These are phyloP conservation scores for Porites evermanni DNA, from an alignment of 92 coral and sea anemone genomes.

Conservation along the genomic window DNA sequence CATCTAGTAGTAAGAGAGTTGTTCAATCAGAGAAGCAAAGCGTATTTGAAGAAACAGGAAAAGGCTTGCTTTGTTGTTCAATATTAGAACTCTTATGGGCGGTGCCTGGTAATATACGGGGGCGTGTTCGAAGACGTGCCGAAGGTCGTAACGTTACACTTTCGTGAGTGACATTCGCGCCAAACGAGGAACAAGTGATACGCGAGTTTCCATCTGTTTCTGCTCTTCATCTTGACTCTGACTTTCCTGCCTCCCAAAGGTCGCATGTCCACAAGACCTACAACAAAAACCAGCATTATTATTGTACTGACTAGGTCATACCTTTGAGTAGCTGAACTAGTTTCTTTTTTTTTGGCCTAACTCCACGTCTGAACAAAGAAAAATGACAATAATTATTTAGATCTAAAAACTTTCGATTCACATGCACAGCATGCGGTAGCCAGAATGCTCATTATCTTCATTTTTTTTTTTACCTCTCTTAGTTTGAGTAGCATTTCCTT, in stretches of 20 bases:
- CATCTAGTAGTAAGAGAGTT: background rate
- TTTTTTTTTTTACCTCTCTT: no score
- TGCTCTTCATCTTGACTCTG: background rate
- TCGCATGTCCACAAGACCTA: no score
- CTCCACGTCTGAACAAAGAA: no score
- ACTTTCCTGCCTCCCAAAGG: no score
- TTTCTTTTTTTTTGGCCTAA: no score
- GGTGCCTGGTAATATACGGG: constrained; percentile 10
- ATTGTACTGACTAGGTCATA: no score
- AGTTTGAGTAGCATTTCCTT: no score
- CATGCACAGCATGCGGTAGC: constrained; percentile 22
- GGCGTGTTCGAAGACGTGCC: constrained; percentile 23
- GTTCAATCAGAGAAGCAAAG: background rate
- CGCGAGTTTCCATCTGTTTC: no score
- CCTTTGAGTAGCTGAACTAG: no score
- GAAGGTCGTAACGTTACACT: constrained; percentile 4
- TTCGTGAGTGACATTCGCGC: background rate
- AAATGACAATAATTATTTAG: no score
- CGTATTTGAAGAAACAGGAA: constrained; percentile 23
- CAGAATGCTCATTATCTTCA: no score
- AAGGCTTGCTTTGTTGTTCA: constrained; percentile 16
- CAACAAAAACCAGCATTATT: no score
- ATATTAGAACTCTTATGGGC: background rate
- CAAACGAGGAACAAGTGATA: background rate
- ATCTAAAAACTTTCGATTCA: background rate